Base-by-base conservation (phyloP, 1,140 invertebrate genomes). In the Dendroctonus valens region DNA sequence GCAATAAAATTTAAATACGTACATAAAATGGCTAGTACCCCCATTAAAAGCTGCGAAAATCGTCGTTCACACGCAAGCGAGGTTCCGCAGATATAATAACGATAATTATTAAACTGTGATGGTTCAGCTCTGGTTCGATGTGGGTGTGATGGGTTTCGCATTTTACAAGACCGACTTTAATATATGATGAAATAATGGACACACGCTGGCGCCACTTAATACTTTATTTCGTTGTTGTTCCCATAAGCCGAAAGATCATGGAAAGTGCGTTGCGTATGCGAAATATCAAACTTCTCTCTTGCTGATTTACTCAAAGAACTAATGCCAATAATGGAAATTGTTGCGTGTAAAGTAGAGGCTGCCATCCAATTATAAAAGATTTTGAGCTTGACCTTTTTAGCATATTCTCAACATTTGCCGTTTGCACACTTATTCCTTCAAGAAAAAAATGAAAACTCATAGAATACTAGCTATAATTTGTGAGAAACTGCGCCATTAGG, bases 31-130 rank as follows among this genome's bases (percentile, higher is more conserved):
- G 40, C 55, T 42, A 52, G 37, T 41, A 26, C 58, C 41, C 58
- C 48, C 52, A 52, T 51, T 58, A 58, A 58, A 58, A 58, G 44
- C 42, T 49, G 51, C 60, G 53, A 63, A 63, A 54, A 63, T 54
- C 51, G 50, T 26, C 50, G 60, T 65, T 65, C 63, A 65, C 63
- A 65, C 63, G 54, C 63, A 65, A 57, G 54, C 63, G 51, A 57
- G 46, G 54, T 58, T 54, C 60, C 41, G 41, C 60, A 44, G 51
- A 63, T 41, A 63, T 65, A 65, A 65, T 65, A 65, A 65, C 63
- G 53, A 65, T 65, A 65, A 65, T 65, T 65, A 65, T 65, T 65
- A 65, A 65, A 65, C 54, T 41, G 55, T 65, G 39, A 63, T 63
- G 51, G 50, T 63, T 63, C n/a, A 53, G 60, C 40, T 14, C 51